Evolutionary conservation across 2,888 invertebrate genomes (phyloP).

Genomic region (Sylvicola cinctus): DNA sequence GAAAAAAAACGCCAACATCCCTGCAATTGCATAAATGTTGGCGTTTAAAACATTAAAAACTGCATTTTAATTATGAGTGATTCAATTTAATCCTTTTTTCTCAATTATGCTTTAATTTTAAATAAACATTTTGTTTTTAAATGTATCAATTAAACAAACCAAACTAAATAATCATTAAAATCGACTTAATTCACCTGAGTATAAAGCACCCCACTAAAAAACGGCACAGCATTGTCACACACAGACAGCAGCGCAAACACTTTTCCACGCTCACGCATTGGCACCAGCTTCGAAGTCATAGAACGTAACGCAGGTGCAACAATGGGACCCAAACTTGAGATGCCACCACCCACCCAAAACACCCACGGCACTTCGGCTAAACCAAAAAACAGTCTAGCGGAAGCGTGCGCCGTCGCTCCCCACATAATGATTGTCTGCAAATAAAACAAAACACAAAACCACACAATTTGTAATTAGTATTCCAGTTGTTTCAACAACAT

Average conservation of each 20-base stretch:
- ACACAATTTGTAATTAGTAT: too few species aligned
- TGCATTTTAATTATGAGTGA: neutral
- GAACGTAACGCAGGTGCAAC: conserved; percentile 63
- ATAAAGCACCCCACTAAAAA: conserved; percentile 52
- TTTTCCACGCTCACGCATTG: conserved; percentile 53
- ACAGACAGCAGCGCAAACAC: conserved; percentile 57
- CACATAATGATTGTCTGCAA: conserved; percentile 43
- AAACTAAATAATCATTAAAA: too few species aligned
- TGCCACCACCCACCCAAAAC: conserved; percentile 51
- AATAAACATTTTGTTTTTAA: too few species aligned
- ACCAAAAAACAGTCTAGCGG: conserved; percentile 46
- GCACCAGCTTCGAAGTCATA: conserved; percentile 58
- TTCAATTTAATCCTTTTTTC: too few species aligned
- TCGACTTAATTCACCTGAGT: conserved; percentile 27
- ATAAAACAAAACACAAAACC: conserved; percentile 1
- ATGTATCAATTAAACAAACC: too few species aligned
- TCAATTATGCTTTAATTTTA: too few species aligned
- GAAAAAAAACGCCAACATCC: neutral
- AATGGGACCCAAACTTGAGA: conserved; percentile 56
- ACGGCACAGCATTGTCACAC: conserved; percentile 59
- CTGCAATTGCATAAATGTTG: too few species aligned
- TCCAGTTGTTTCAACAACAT: too few species aligned
- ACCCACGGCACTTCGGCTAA: conserved; percentile 31
- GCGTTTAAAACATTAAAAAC: too few species aligned
- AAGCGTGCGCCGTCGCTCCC: conserved; percentile 46